A percentile compares a stretch with the other conserved stretches of the same genome.
These are phyloP conservation scores for Ramazzottius varieornatus DNA, from an alignment of 2,888 invertebrate genomes.

Conservation along the genomic window DNA sequence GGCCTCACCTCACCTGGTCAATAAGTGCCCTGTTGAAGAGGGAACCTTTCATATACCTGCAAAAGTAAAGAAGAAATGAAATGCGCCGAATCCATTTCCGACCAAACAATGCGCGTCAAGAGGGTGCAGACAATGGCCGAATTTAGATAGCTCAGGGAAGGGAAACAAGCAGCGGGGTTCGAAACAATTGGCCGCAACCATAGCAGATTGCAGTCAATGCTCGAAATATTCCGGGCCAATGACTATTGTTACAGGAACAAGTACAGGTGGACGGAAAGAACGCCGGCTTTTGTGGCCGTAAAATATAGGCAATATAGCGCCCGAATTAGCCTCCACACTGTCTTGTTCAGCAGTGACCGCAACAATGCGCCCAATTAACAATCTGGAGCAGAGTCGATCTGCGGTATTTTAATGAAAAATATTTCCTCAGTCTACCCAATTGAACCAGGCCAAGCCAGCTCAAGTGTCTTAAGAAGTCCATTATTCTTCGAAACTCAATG, in stretches of 20 bases:
- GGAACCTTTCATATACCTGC: not conserved
- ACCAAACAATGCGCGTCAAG: not conserved
- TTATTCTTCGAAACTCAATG: too few relatives aligned
- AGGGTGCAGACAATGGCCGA: not conserved
- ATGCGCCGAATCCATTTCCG: not conserved
- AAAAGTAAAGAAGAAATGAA: not conserved
- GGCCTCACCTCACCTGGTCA: constrained; percentile 4
- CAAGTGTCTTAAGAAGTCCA: not conserved
- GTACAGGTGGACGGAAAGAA: too few relatives aligned
- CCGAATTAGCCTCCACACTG: too few relatives aligned
- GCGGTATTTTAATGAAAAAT: constrained; percentile 4
- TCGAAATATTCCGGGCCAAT: too few relatives aligned
- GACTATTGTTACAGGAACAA: too few relatives aligned
- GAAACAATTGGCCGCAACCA: too few relatives aligned
- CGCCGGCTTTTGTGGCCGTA: too few relatives aligned
- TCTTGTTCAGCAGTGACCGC: too few relatives aligned
- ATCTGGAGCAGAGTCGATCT: not conserved
- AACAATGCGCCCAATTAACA: not conserved
- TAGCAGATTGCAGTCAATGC: too few relatives aligned
- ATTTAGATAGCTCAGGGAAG: not conserved
- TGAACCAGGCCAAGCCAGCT: not conserved
- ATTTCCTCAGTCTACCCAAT: too few relatives aligned
- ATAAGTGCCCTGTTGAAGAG: constrained; percentile 3
- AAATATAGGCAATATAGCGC: too few relatives aligned
- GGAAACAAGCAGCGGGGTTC: too few relatives aligned